Base-by-base conservation (phyloP, 2,113 vertebrate genomes). In the Bambusicola thoracicus region DNA sequence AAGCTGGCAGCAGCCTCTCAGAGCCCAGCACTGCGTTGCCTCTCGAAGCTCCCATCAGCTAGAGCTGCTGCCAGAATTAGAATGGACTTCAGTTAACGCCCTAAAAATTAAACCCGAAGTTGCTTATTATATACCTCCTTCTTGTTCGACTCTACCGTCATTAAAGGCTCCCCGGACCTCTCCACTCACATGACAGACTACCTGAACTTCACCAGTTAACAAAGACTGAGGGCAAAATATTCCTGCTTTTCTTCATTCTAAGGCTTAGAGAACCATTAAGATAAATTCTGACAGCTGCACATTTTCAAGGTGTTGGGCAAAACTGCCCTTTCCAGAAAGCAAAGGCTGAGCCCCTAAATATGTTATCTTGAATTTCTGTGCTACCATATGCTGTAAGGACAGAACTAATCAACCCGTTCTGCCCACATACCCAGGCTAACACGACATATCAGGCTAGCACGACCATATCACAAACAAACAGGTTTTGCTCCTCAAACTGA, bases 371-470 rank as follows among this genome's bases (percentile, higher is more conserved):
- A 8, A 85, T 25, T 89, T 72, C 30, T 66, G 22, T 48, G 30
- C 41, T 20, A 84, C 29, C 6, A 11, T 38, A 69, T 8, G 55
- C 40, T 78, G 17, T 5, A 5, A 73, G 70, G 68, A 56, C 8
- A 92, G 22, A 80, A 56, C 13, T 41, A 13, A 49, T 29, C 49
- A 62, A 38, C 19, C 19, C 30, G 48, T 14, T 17, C 61, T n/a
- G 38, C n/a, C 32, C 1, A 0, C 30, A 74, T 1, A 48, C 2
- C 40, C 4, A 81, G 22, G 20, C 9, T 55, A 62, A 43, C 8
- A 62, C 4, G 56, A 13, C 56, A n/a, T 21, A 58, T 8, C 56
- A 58, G 56, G 56, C 56, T 65, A 38, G 59, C 17, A 22, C 3
- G 6, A 38, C 36, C 66, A 13, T 27, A 70, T 59, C 56, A 81